Base-by-base conservation (phyloP, 2,113 vertebrate species). In the Cercopithecus mona region DNA sequence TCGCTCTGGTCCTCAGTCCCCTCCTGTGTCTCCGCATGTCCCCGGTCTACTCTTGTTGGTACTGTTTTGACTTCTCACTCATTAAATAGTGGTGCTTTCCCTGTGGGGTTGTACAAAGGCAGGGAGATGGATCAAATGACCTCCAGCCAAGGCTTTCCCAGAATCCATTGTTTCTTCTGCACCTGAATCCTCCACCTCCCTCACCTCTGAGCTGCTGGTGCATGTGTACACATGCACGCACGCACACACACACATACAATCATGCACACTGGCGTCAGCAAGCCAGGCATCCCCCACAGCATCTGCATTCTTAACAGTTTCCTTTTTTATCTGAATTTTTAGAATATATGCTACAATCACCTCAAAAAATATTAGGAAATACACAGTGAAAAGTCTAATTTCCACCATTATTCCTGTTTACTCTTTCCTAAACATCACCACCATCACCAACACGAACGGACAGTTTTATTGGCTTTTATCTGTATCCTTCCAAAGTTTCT, bases 401-500 rank as follows among this genome's bases (percentile, higher is more conserved):
- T 50, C 59, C 13, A 55, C 27, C 61, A 64, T 64, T 14, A 64
- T 64, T 64, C 27, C 17, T 23, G 35, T 27, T 30, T 38, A 38
- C 25, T 66, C 72, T 80, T 35, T 72, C 61, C 17, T 43, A 40
- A 52, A 16, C 18, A 12, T 27, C 12, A 32, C 3, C 40, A 57
- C 40, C n/a, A 5, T 30, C 3, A 22, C 14, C 50, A 27, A 43
- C 2, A 22, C 8, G n/a, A 27, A 43, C 7, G 38, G 68, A 78
- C 8, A 23, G 4, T 72, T 55, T 84, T 70, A 50, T 30, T 76
- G 66, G 32, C 61, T 64, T 79, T 88, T 61, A 17, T 93, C 50
- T 86, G 30, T 90, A 57, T 87, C 75, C 38, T 90, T 92, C 80
- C 3, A 40, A 70, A 61, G 59, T 64, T 89, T 96, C 68, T 75